Evolutionary conservation across 2,113 vertebrate genomes (phyloP), one percentile per base, ranked within the genome.

Genomic region (Rhea pennata): DNA sequence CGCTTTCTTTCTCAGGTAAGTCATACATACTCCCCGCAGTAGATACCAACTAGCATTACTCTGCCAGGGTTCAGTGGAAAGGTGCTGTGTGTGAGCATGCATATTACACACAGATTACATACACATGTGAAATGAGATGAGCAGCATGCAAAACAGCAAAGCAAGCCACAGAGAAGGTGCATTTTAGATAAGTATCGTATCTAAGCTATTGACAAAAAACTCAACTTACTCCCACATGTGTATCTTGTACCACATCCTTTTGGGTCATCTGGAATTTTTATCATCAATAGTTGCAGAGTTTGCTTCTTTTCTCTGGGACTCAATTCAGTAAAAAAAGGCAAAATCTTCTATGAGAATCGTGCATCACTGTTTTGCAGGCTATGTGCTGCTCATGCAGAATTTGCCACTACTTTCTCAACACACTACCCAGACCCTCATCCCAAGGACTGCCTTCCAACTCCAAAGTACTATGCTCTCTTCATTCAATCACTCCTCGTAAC

Each of bases 21-120:
- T 1, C 14, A 15, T 54, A 24, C 2, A 2, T 6, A 1, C 12
- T 36, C 21, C 44, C 61, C 12, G 33, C 0, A 2, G 46, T 0
- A 10, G 53, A 26, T 46, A 53, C 15, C 21, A 5, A 5, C 5
- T 27, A 19, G 36, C 62, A 64, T 29, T 15, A 9, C 17, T 1
- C 22, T 11, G 62, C 69, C 23, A 9, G 6, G 5, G 54, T 19
- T 58, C 46, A 7, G 26, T 4, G 39, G 39, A 48, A 66, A 53
- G 46, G 61, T 2, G 29, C 51, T 74, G 77, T 44, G 69, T 15
- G 1, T 2, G 21, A n/a, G 54, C 62, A 17, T 20, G 36, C 26
- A 14, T 20, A 11, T 2, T 5, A 11, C 1, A 3, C 62, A 59
- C 56, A 58, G 27, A 5, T 10, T 9, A 36, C n/a, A 7, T 0